These are phyloP conservation scores for Trididemnum nubilum DNA, from an alignment of 23 tunicate species.

Conservation along the genomic window DNA sequence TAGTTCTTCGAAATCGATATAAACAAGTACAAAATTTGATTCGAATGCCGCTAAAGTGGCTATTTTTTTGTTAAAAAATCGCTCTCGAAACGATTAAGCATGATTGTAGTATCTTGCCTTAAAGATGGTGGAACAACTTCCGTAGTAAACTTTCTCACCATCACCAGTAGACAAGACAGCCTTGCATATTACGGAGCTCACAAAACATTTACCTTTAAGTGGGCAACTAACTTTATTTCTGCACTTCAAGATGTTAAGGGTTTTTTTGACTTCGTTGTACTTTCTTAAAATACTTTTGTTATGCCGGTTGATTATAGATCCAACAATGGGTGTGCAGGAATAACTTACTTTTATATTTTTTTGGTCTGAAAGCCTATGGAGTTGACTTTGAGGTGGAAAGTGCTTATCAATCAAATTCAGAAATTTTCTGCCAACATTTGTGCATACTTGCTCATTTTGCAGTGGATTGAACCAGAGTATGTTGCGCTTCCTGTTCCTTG, in stretches of 20 bases:
- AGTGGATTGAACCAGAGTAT: slow-evolving; percentile 6
- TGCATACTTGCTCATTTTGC: neutral
- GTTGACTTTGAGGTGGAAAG: neutral
- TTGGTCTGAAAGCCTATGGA: neutral
- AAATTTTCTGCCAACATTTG: neutral
- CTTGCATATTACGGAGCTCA: neutral
- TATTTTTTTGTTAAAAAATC: no score
- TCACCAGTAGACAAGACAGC: neutral
- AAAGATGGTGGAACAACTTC: neutral
- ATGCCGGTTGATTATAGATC: neutral
- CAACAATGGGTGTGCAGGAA: neutral
- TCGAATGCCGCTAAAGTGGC: no score
- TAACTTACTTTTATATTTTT: neutral
- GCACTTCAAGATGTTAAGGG: neutral
- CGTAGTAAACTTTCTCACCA: neutral
- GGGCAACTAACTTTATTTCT: neutral
- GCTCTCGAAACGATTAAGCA: neutral
- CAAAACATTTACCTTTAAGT: neutral
- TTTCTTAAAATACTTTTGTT: neutral
- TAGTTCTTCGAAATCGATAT: no score
- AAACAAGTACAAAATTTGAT: no score
- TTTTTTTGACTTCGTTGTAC: neutral
- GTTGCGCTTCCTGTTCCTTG: neutral
- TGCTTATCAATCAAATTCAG: neutral
- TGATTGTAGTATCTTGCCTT: neutral